phyloP scores from a whole-genome alignment of 1,140 invertebrate genomes.

The Thaumatotibia leucotreta region DNA sequence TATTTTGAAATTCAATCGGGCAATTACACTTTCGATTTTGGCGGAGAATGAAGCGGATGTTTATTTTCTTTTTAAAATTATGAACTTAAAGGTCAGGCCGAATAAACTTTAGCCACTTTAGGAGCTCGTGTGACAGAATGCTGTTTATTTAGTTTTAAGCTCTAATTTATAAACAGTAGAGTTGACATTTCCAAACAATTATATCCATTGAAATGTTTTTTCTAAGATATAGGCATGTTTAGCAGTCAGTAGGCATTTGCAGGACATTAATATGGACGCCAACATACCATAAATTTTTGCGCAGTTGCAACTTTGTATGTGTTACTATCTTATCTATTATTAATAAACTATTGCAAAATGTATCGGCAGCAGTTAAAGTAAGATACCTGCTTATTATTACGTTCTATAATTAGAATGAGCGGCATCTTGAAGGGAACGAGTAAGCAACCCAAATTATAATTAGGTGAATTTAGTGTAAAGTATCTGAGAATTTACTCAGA shows the following conservation, averaged over 20 bases:
- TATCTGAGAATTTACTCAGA: not conserved
- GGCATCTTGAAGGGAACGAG: not conserved
- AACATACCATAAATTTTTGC: conserved; percentile 7
- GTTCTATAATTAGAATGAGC: not conserved
- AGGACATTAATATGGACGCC: conserved; percentile 2
- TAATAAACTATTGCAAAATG: conserved; percentile 5
- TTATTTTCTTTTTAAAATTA: conserved; percentile 13
- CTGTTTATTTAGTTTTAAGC: not conserved
- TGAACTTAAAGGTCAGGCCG: not conserved
- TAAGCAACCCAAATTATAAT: not conserved
- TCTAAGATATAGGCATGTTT: not conserved
- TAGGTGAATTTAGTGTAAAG: not conserved
- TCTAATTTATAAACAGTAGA: not conserved
- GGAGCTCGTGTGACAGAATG: not conserved
- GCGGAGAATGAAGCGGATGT: conserved; percentile 10
- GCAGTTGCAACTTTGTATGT: conserved; percentile 4
- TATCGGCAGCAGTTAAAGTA: not conserved
- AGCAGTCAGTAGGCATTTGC: not conserved
- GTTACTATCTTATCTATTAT: conserved; percentile 10
- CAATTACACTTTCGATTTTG: conserved; percentile 20
- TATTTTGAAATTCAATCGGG: conserved; percentile 23
- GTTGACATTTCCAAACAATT: not conserved
- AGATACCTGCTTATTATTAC: not conserved
- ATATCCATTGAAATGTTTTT: not conserved
- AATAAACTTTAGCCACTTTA: not conserved